Percentiles rank a stretch among this genome's conserved stretches.
Conservation (phyloP, 2,797 vertebrate species). For the Cuculus canorus region DNA sequence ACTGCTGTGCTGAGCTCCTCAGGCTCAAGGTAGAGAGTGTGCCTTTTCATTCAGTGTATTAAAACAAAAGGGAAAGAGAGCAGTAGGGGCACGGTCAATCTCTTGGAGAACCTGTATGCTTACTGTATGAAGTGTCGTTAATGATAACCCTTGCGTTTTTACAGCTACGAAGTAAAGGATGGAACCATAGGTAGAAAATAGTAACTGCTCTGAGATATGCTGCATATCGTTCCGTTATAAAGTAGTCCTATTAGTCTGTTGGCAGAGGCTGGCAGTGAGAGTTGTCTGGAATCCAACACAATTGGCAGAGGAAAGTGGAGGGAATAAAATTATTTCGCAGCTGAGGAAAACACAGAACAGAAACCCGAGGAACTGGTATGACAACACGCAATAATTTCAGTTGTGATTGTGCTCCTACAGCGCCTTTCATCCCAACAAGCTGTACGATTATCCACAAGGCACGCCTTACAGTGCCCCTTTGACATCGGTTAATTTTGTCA, state of each 20-base stretch:
- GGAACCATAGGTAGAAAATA: background rate
- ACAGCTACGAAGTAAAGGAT: background rate
- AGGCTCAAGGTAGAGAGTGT: background rate
- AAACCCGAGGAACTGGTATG: background rate
- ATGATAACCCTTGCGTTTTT: background rate
- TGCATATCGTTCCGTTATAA: background rate
- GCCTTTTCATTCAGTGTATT: background rate
- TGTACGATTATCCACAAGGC: background rate
- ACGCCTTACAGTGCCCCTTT: background rate
- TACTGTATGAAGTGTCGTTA: background rate
- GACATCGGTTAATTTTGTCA: background rate
- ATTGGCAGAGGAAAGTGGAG: conserved; percentile 30
- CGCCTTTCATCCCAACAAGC: background rate
- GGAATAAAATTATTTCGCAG: conserved; percentile 29
- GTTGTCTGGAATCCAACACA: conserved; percentile 51
- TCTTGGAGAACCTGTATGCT: background rate
- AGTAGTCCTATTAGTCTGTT: conserved; percentile 25
- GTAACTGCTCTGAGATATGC: background rate
- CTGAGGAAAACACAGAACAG: background rate
- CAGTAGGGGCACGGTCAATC: background rate
- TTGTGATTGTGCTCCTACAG: background rate
- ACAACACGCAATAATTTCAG: rapidly evolving
- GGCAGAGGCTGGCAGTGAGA: conserved; percentile 5
- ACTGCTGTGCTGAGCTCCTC: background rate
- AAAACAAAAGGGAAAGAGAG: background rate